Conservation (phyloP, 2,113 vertebrate species). For the Clinocottus analis region DNA sequence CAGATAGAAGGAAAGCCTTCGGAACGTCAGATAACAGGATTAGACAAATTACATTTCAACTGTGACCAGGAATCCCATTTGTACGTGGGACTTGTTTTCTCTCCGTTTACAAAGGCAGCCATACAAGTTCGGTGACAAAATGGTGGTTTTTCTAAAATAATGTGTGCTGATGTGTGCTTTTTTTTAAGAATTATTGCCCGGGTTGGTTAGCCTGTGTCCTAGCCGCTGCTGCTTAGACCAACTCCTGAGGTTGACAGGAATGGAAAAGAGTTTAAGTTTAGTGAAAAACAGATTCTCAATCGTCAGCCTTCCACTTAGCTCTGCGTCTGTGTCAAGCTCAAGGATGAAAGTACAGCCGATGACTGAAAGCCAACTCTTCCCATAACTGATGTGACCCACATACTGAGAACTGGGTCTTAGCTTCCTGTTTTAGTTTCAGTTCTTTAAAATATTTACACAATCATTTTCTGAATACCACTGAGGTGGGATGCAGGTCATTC, state of each 20-base stretch:
- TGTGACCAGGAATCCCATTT: conserved; percentile 72
- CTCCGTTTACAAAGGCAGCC: conserved; percentile 19
- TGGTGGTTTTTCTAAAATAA: conserved; percentile 42
- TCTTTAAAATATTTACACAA: neutral
- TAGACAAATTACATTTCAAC: conserved; percentile 77
- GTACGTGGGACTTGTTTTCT: conserved; percentile 52
- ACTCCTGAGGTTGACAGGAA: conserved; percentile 16
- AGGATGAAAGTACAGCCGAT: neutral
- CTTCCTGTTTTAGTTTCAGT: neutral
- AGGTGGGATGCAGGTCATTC: neutral
- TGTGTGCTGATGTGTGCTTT: conserved; percentile 5
- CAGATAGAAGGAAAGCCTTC: conserved; percentile 61
- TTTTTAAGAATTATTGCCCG: conserved; percentile 16
- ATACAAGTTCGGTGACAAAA: conserved; percentile 25
- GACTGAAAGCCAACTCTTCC: neutral
- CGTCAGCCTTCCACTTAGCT: neutral
- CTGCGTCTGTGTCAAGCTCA: neutral
- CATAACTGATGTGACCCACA: neutral
- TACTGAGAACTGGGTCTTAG: neutral
- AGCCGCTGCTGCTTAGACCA: neutral
- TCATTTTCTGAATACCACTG: neutral
- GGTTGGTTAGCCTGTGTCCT: neutral
- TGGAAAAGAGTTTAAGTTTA: neutral
- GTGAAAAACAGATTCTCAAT: neutral
- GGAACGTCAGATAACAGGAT: conserved; percentile 74